Conservation (phyloP, 1,140 invertebrate genomes). For the Schlechtendalia chinensis region DNA sequence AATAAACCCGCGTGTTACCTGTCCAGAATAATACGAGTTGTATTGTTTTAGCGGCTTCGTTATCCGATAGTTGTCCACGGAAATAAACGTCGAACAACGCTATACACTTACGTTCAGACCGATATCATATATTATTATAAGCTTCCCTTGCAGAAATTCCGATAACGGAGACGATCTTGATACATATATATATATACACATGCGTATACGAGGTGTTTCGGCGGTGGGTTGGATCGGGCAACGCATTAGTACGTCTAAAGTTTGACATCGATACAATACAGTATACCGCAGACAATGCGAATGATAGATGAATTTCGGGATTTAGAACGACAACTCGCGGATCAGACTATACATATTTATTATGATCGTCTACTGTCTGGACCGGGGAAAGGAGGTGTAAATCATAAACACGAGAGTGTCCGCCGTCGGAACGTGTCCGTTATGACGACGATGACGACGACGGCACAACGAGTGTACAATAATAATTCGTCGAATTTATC, state of each 20-base stretch:
- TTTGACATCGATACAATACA: conserved; percentile 28
- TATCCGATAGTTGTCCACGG: no score
- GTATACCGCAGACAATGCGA: not conserved
- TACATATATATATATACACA: not conserved
- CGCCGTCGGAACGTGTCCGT: not conserved
- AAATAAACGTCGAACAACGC: no score
- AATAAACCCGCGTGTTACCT: no score
- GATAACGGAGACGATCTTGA: conserved; percentile 14
- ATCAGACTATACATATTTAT: not conserved
- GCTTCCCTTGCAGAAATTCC: not conserved
- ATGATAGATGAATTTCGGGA: conserved; percentile 30
- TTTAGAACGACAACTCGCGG: not conserved
- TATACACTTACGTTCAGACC: not conserved
- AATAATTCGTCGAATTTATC: no score
- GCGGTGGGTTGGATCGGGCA: no score
- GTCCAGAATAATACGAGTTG: no score
- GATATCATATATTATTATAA: not conserved
- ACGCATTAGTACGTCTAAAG: conserved; percentile 12
- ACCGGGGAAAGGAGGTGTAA: not conserved
- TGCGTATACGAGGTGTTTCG: no score
- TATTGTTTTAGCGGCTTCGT: no score
- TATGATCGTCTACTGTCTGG: no score
- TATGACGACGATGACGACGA: no score
- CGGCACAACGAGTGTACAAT: no score
- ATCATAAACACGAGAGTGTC: not conserved